A percentile compares a stretch with the other conserved stretches of the same genome.
These are phyloP conservation scores for Dysmachus trigonus DNA, from an alignment of 2,888 invertebrate species.

Conservation along the genomic window DNA sequence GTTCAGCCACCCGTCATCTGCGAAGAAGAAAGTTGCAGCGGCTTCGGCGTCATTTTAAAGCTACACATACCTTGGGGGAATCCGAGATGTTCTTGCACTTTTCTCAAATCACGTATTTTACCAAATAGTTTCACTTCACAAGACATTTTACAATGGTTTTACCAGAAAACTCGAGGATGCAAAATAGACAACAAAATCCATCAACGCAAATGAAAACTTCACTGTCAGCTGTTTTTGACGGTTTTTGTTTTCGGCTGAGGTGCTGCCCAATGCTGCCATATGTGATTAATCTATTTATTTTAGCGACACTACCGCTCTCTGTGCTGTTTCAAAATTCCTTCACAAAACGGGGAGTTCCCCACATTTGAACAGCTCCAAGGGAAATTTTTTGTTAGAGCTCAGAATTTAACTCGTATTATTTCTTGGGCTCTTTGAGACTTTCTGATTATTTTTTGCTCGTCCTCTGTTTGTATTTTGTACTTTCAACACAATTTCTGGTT, in stretches of 20 bases:
- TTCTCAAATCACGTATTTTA: constrained; percentile 70
- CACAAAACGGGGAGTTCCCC: not conserved
- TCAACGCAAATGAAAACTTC: not conserved
- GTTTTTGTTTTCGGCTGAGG: not conserved
- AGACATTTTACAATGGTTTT: constrained; percentile 60
- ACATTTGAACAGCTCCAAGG: not conserved
- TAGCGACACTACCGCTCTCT: not conserved
- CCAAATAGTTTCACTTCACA: constrained; percentile 74
- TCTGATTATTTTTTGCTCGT: too few relatives aligned
- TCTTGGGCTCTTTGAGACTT: not conserved
- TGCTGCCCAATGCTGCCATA: not conserved
- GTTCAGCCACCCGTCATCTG: constrained; percentile 73
- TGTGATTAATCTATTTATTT: not conserved
- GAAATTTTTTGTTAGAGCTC: not conserved
- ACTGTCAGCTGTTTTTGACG: not conserved
- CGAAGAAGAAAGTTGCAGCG: not conserved
- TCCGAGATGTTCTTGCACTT: constrained; percentile 69
- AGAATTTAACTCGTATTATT: too few relatives aligned
- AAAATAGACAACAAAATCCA: not conserved
- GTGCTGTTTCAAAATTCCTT: not conserved
- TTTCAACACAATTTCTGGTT: too few relatives aligned
- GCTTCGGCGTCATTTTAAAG: not conserved
- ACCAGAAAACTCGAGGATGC: not conserved
- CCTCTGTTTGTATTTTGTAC: too few relatives aligned
- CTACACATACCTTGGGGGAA: constrained; percentile 64